A percentile compares a stretch with the other conserved stretches of the same genome.
Evolutionary conservation across 2,113 vertebrate species (phyloP).

Genomic region (Ciconia stormi): DNA sequence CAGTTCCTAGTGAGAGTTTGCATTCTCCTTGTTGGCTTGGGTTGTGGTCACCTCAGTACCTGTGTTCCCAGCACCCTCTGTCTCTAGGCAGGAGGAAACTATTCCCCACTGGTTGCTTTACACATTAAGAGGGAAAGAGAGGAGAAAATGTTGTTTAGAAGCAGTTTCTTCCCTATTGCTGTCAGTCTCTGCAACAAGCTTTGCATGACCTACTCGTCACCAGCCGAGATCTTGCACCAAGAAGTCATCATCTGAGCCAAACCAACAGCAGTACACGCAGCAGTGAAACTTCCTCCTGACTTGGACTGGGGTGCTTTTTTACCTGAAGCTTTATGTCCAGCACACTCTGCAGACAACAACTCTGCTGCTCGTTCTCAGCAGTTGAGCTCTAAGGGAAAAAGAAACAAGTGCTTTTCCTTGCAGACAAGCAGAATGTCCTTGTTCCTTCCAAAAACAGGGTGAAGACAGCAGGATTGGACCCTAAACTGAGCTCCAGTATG

Average conservation of each 20-base stretch:
- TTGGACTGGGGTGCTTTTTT: neutral
- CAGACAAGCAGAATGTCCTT: neutral
- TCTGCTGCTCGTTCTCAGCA: neutral
- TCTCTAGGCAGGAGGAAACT: neutral
- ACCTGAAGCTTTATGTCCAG: neutral
- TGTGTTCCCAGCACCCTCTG: neutral
- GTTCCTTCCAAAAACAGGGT: neutral
- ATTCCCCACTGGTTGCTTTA: neutral
- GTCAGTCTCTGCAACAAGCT: neutral
- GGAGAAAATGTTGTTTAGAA: neutral
- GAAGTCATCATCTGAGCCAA: neutral
- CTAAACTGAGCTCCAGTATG: neutral
- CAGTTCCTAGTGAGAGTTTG: neutral
- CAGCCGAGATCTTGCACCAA: neutral
- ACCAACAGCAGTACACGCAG: neutral
- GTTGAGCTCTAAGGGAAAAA: neutral
- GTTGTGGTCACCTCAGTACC: neutral
- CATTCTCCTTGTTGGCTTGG: neutral
- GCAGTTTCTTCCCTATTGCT: neutral
- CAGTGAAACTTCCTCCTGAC: neutral
- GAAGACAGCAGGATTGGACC: neutral
- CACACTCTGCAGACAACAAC: neutral
- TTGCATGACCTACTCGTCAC: neutral
- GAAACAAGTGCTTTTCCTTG: neutral
- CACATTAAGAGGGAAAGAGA: neutral